Evolutionary conservation across 37 sponge, comb jelly and placozoan species (phyloP).

Genomic region (Oscarella lobularis): DNA sequence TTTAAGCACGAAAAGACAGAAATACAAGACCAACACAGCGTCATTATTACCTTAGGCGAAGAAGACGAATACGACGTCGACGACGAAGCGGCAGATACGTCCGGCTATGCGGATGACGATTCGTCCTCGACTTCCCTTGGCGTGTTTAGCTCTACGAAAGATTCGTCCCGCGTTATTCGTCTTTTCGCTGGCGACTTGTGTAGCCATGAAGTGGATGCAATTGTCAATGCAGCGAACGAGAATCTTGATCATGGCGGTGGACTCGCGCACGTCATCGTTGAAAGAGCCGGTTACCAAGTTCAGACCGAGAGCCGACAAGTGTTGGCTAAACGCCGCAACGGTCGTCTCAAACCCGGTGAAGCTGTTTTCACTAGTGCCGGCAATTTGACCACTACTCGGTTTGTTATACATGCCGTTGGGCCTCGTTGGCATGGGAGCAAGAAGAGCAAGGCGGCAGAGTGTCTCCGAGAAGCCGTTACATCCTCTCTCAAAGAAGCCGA

Average conservation of each 20-base stretch:
- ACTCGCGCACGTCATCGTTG: conserved; percentile 43
- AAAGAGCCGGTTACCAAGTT: conserved; percentile 52
- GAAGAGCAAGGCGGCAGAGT: conserved; percentile 5
- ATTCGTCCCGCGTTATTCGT: neutral
- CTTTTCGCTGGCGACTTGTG: conserved; percentile 22
- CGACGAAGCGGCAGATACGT: no score
- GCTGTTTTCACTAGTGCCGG: conserved; percentile 55
- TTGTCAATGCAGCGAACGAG: conserved; percentile 79
- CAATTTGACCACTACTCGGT: conserved; percentile 35
- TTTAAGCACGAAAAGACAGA: no score
- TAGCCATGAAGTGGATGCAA: conserved; percentile 36
- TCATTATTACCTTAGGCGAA: neutral
- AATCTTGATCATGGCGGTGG: conserved; percentile 54
- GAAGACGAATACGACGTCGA: neutral
- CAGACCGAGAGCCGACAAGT: conserved; percentile 37
- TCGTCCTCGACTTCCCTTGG: neutral
- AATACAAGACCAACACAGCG: no score
- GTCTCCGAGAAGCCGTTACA: conserved; percentile 6
- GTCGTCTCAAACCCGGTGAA: conserved; percentile 27
- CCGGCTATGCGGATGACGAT: neutral
- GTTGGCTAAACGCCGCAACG: conserved; percentile 15
- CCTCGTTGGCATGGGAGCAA: conserved; percentile 47
- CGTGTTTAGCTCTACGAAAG: neutral
- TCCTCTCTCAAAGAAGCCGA: conserved; percentile 14
- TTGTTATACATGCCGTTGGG: conserved; percentile 65